Percentiles rank a stretch among this genome's conserved stretches.
phyloP scores from a whole-genome alignment of 2,888 invertebrate species.

The Corythucha ciliata region DNA sequence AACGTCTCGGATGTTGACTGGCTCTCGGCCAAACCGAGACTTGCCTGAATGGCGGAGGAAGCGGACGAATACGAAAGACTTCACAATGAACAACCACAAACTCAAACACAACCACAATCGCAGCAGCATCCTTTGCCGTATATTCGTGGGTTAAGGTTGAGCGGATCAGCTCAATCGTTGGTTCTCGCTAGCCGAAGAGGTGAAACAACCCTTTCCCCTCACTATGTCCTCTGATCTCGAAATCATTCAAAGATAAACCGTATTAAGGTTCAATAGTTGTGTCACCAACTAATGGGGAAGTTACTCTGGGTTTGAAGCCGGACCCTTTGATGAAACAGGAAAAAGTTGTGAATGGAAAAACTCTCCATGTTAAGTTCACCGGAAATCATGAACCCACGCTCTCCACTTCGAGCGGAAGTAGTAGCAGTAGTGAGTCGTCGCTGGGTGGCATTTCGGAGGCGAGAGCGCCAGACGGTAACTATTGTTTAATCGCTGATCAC shows the following conservation, averaged over 20 bases:
- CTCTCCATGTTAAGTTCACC: constrained; percentile 26
- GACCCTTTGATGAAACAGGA: constrained; percentile 25
- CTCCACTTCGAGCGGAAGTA: constrained; percentile 19
- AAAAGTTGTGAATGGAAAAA: constrained; percentile 26
- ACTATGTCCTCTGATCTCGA: background rate
- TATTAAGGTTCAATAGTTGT: constrained; percentile 28
- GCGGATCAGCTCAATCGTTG: constrained; percentile 27
- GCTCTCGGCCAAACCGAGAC: too few relatives aligned
- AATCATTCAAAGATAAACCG: background rate
- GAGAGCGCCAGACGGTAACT: constrained; percentile 72
- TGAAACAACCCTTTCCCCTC: too few relatives aligned
- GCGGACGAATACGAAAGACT: too few relatives aligned
- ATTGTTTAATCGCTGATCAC: too few relatives aligned
- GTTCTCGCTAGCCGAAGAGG: constrained; percentile 27
- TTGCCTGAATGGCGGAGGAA: constrained; percentile 24
- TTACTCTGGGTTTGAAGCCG: constrained; percentile 23
- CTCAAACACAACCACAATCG: too few relatives aligned
- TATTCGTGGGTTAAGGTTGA: constrained; percentile 21
- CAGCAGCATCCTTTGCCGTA: too few relatives aligned
- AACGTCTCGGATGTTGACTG: too few relatives aligned
- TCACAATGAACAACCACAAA: too few relatives aligned
- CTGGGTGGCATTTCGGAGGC: constrained; percentile 56
- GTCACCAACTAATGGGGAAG: constrained; percentile 29
- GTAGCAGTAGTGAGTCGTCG: constrained; percentile 54
- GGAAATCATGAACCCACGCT: constrained; percentile 18